phyloP scores from a whole-genome alignment of 2,113 vertebrate species.

The Carassius gibelio region DNA sequence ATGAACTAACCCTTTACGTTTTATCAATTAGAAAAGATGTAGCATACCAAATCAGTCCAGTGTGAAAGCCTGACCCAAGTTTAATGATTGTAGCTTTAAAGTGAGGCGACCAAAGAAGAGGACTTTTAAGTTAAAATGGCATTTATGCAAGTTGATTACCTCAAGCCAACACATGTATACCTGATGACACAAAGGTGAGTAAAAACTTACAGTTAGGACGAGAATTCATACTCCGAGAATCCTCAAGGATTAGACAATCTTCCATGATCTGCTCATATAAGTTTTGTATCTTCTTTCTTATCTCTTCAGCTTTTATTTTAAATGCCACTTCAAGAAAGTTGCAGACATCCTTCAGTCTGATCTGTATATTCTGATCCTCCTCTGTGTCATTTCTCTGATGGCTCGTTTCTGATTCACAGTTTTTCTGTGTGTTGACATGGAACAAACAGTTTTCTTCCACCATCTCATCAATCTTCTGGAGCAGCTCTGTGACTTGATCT shows the following conservation, averaged over 20 bases:
- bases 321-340: too few relatives aligned
- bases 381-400: too few relatives aligned
- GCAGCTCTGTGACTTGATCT: not conserved
- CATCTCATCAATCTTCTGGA: not conserved
- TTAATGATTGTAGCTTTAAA: too few relatives aligned
- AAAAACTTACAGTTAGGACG: not conserved
- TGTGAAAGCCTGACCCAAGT: too few relatives aligned
- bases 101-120: too few relatives aligned
- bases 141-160: too few relatives aligned
- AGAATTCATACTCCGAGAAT: fast-evolving
- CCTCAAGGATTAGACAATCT: not conserved
- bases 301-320: not conserved
- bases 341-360: not conserved
- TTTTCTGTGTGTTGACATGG: not conserved
- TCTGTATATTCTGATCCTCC: not conserved
- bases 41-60: too few relatives aligned
- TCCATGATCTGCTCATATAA: not conserved
- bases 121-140: too few relatives aligned
- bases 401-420: too few relatives aligned
- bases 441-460: not conserved
- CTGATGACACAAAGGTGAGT: not conserved
- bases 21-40: too few relatives aligned
- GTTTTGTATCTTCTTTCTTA: not conserved
- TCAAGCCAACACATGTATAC: not conserved
- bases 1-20: too few relatives aligned